A percentile compares a stretch with the other conserved stretches of the same genome.
Conservation (phyloP, 2,888 invertebrate species). For the Poecilus cupreus region DNA sequence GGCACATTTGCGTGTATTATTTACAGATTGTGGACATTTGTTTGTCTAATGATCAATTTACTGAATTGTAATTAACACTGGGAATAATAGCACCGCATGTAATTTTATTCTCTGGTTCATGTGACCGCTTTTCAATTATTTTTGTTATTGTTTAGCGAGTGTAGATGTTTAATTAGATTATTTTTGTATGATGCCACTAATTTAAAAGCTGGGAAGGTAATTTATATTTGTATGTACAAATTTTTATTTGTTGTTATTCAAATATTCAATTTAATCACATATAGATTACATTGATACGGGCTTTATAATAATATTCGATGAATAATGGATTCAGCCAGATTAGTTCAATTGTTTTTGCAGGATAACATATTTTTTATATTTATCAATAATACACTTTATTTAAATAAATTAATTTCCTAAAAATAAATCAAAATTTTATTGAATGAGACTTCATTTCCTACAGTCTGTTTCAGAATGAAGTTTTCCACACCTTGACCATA, state of each 20-base stretch:
- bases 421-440: too few species aligned
- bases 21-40: conserved; percentile 19
- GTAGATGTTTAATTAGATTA: conserved; percentile 30
- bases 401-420: too few species aligned
- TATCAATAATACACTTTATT: too few species aligned
- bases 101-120: neutral
- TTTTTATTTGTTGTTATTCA: neutral
- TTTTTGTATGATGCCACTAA: conserved; percentile 18
- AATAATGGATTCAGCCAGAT: neutral
- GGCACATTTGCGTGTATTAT: neutral
- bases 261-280: neutral
- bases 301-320: neutral
- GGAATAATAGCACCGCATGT: neutral
- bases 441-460: too few species aligned
- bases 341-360: too few species aligned
- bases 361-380: too few species aligned
- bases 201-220: conserved; percentile 6
- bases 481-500: too few species aligned
- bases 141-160: conserved; percentile 23
- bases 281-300: neutral
- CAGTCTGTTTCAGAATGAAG: too few species aligned
- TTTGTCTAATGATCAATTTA: neutral
- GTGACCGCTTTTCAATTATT: conserved; percentile 30
- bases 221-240: conserved; percentile 21
- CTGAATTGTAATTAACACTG: conserved; percentile 17